Conservation (phyloP, 2,797 vertebrate genomes). For the Ctenochaetus hawaiiensis region DNA sequence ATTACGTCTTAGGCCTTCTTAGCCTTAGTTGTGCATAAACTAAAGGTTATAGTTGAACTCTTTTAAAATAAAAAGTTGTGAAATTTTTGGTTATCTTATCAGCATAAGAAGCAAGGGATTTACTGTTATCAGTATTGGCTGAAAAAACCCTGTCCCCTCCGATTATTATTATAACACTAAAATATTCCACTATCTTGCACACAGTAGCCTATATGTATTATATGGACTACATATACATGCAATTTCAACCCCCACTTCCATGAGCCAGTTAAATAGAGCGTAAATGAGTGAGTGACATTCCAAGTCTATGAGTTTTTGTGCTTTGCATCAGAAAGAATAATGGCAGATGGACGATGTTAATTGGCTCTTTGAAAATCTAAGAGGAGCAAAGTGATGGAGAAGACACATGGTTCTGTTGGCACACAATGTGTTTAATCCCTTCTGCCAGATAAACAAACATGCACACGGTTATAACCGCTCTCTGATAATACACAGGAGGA, state of each 20-base stretch:
- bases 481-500: constrained; percentile 40
- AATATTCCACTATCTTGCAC: neutral
- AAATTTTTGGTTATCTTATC: too few relatives aligned
- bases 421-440: constrained; percentile 55
- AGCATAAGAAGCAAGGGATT: too few relatives aligned
- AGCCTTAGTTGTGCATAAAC: too few relatives aligned
- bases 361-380: constrained; percentile 52
- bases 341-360: constrained; percentile 67
- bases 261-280: neutral
- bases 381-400: constrained; percentile 42
- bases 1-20: too few relatives aligned
- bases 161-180: neutral
- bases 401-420: constrained; percentile 52
- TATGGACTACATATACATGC: neutral
- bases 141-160: too few relatives aligned
- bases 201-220: neutral
- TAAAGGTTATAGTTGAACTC: too few relatives aligned
- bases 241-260: neutral
- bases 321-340: constrained; percentile 48
- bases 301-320: constrained; percentile 16
- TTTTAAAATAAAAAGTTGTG: too few relatives aligned
- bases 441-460: constrained; percentile 63
- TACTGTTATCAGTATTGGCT: too few relatives aligned
- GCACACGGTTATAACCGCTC: constrained; percentile 35
- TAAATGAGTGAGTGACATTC: constrained; percentile 6